Conservation (phyloP, 2,888 invertebrate genomes). For the Ennomos erosarius region DNA sequence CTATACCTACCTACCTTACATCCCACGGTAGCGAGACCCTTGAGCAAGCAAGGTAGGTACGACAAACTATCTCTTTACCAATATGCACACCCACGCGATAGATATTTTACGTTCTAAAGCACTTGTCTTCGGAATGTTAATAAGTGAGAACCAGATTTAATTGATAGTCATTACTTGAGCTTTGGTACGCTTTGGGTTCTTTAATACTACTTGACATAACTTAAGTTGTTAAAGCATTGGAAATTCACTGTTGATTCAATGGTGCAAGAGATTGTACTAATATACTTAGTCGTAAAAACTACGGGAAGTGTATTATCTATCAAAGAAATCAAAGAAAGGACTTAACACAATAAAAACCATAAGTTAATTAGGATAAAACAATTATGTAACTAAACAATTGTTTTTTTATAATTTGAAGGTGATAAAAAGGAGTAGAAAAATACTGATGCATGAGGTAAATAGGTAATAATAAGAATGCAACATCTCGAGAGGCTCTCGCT, state of each 20-base stretch:
- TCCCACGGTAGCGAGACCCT: slow-evolving; percentile 27
- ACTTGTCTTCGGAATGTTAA: slow-evolving; percentile 31
- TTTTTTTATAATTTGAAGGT: slow-evolving; percentile 6
- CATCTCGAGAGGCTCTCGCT: too few species aligned
- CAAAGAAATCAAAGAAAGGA: too few species aligned
- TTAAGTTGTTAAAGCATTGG: slow-evolving; percentile 11
- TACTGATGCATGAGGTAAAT: too few species aligned
- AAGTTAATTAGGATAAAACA: slow-evolving; percentile 3
- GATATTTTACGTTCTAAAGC: slow-evolving; percentile 34
- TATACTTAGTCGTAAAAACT: slow-evolving; percentile 16
- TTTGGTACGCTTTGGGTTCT: slow-evolving; percentile 16
- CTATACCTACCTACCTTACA: background rate
- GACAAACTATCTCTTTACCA: slow-evolving; percentile 39
- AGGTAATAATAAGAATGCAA: too few species aligned
- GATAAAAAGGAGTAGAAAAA: background rate
- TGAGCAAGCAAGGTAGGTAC: slow-evolving; percentile 37
- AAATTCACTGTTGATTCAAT: slow-evolving; percentile 11
- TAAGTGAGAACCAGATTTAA: slow-evolving; percentile 32
- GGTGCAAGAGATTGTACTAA: slow-evolving; percentile 1
- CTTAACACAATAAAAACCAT: too few species aligned
- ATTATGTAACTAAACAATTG: background rate
- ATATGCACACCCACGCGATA: slow-evolving; percentile 29
- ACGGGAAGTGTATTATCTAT: slow-evolving; percentile 13
- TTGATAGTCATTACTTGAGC: slow-evolving; percentile 32
- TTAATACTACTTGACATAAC: slow-evolving; percentile 16